Evolutionary conservation across 2,797 vertebrate genomes (phyloP).

Genomic region (Coilia nasus): DNA sequence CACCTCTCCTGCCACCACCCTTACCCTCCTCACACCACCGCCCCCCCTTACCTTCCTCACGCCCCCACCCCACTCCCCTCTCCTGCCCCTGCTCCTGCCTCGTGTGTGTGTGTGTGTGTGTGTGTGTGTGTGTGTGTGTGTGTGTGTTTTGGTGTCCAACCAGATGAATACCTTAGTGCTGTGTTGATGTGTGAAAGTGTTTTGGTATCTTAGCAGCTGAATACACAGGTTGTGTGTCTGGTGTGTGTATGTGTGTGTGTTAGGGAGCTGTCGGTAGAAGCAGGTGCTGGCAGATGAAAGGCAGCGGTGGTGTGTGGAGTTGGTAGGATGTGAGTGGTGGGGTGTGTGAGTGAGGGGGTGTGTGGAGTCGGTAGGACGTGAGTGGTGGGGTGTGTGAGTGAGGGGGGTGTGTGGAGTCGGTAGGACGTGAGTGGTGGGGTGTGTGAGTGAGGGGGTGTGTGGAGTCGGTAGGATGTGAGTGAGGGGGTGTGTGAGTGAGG

Average conservation of each 20-base stretch:
- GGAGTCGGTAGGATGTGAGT: no score
- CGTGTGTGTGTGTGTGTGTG: not conserved
- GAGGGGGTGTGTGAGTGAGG: no score
- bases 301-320: not conserved
- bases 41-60: no score
- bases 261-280: not conserved
- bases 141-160: not conserved
- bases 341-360: no score
- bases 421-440: no score
- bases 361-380: no score
- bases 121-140: not conserved
- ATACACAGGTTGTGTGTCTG: not conserved
- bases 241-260: not conserved
- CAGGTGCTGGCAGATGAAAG: not conserved
- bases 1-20: not conserved
- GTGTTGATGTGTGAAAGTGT: not conserved
- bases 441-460: no score
- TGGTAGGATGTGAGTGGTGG: no score
- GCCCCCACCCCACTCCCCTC: not conserved
- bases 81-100: not conserved
- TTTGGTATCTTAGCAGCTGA: slow-evolving; percentile 18
- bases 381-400: no score
- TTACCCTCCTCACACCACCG: slow-evolving; percentile 22
- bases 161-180: not conserved
- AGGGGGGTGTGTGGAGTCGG: no score